phyloP scores from a whole-genome alignment of 2,113 vertebrate species.

The Otis tarda region DNA sequence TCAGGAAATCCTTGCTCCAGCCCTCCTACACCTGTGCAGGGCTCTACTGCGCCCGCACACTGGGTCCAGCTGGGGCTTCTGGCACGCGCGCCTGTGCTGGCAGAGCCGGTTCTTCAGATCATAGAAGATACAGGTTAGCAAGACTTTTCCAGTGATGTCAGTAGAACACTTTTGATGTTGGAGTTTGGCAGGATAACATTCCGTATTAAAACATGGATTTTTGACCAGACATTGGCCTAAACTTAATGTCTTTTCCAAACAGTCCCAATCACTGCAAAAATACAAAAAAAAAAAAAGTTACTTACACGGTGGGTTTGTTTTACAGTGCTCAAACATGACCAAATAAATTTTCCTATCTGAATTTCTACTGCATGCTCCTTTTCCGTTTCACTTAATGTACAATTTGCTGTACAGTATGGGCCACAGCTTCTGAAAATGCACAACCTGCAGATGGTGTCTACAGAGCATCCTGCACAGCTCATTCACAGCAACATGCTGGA shows the following conservation, averaged over 20 bases:
- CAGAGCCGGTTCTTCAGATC: neutral
- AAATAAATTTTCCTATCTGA: neutral
- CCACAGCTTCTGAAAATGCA: neutral
- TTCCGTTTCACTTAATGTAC: neutral
- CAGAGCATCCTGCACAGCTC: neutral
- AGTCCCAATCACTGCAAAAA: neutral
- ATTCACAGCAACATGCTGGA: neutral
- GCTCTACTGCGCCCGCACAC: neutral
- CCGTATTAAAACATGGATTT: slow-evolving; percentile 34
- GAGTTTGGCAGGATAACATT: slow-evolving; percentile 18
- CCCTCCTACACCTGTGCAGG: neutral
- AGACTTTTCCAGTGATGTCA: slow-evolving; percentile 63
- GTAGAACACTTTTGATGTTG: neutral
- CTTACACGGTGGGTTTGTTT: neutral
- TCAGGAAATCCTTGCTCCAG: neutral
- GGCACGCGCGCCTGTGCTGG: neutral
- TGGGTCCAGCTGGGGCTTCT: neutral
- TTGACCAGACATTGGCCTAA: slow-evolving; percentile 6
- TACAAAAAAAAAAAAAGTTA: neutral
- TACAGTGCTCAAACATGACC: neutral
- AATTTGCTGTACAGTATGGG: neutral
- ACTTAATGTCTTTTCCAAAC: slow-evolving; percentile 46
- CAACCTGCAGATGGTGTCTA: neutral
- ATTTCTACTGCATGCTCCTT: neutral
- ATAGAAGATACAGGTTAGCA: neutral